Evolutionary conservation across 2,797 vertebrate species (phyloP), one percentile per base, ranked within the genome.

Genomic region (Helarctos malayanus): DNA sequence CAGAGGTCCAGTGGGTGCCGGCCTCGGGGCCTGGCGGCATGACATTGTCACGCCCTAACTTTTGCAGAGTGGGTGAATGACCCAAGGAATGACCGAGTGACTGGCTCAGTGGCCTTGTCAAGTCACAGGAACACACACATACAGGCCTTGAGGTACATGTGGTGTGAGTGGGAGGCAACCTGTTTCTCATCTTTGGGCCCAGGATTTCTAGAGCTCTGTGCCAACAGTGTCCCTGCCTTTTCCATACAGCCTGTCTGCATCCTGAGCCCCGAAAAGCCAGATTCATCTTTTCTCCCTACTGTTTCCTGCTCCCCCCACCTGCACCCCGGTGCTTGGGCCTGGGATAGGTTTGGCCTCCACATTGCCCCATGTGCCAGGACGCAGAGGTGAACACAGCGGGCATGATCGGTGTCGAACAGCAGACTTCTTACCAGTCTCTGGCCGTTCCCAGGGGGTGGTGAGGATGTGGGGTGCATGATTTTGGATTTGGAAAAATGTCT

Each of bases 201-300:
- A 25, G 71, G 61, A 68, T 68, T 89, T 95, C 82, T 47, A 78
- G 86, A 75, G 85, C 63, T 83, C n/a, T 59, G 47, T 90, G 69
- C 29, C 29, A 38, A 14, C 3, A 5, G 49, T n/a, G 10, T 79
- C 27, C n/a, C 73, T 94, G 78, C 35, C 78, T 76, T 38, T 83
- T 71, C 7, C 14, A 0, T 13, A 6, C 7, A 29, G 7, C 57
- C 49, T 81, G 59, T n/a, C 5, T 80, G 35, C 29, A 32, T 45
- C 71, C 32, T 56, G 76, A 80, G 73, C 14, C 45, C 45, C 3
- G 3, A 12, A 52, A 73, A 68, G 27, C 63, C 59, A 49, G 94
- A 81, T 59, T 78, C 27, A 4, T 47, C 23, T 79, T 61, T 38
- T 68, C 21, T 76, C 15, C 69, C 45, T 8, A n/a, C 56, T 29